phyloP scores from a whole-genome alignment of 2,888 invertebrate species.

The Calliopum simillimum region DNA sequence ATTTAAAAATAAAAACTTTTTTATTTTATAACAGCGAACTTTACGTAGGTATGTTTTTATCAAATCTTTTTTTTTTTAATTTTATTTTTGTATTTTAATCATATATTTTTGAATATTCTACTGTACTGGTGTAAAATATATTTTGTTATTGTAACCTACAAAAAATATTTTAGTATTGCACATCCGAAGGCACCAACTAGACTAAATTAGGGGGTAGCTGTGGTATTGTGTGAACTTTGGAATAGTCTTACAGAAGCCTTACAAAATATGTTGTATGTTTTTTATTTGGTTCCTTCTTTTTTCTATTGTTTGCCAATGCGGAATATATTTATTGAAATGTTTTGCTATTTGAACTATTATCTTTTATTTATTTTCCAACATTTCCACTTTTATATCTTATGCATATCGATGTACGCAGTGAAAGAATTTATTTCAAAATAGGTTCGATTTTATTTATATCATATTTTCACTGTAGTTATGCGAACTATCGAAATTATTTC shows the following conservation, averaged over 20 bases:
- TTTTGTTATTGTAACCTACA: constrained; percentile 29
- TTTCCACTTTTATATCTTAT: constrained; percentile 12
- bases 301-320: constrained; percentile 23
- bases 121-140: neutral
- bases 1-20: neutral
- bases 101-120: constrained; percentile 35
- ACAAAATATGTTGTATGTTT: constrained; percentile 50
- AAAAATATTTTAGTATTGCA: constrained; percentile 42
- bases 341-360: constrained; percentile 27
- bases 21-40: neutral
- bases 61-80: constrained; percentile 20
- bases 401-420: neutral
- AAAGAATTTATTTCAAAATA: neutral
- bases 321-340: constrained; percentile 22
- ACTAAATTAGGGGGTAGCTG: constrained; percentile 63
- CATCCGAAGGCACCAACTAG: constrained; percentile 54
- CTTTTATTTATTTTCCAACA: constrained; percentile 22
- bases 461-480: neutral
- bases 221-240: constrained; percentile 57
- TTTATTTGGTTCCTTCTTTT: constrained; percentile 29
- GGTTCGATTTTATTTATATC: neutral
- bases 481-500: too few species aligned
- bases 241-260: constrained; percentile 59
- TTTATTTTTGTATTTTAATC: constrained; percentile 29
- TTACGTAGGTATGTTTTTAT: neutral